Base-by-base conservation (phyloP, 2,888 invertebrate genomes). In the Masnerella sp. region DNA sequence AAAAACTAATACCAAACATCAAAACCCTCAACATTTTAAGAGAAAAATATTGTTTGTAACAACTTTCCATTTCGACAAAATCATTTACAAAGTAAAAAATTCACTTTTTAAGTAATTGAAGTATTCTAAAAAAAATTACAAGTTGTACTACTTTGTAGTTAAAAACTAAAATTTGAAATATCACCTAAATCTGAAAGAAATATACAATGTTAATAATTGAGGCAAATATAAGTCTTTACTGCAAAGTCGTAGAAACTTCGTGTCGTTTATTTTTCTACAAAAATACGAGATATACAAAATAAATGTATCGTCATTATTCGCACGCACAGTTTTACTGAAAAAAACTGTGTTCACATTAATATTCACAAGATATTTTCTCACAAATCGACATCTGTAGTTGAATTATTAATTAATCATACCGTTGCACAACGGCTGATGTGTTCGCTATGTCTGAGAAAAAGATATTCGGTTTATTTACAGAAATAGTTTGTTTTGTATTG, bases 31-130 rank as follows among this genome's bases (percentile, higher is more conserved):
- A 59, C 68, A 69, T 59, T 45, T 38, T 61, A 4, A 69, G 12
- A n/a, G 68, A 69, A 38, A 61, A 36, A 17, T 69, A 61, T 47
- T 61, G 59, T 28, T 52, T 5, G 7, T 69, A 69, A 54, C 69
- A 69, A 9, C 34, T 22, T 1, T 34, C 8, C 61, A 61, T 68
- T 32, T 36, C 36, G n/a, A 7, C 2, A 22, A 22, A 22, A 42
- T 25, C n/a, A 32, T 9, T 32, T 2, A 32, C 5, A 32, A 9
- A 8, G 32, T 32, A 32, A 38, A 7, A 8, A 51, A 18, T 47
- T 18, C 18, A 7, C 7, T 32, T 2, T 36, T 4, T 32, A 32
- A 9, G n/a, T 32, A 9, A 32, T 32, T 9, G 32, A 9, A 32
- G n/a, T 32, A 22, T 22, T 22, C 3, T 22, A 22, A n/a, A n/a